Evolutionary conservation across 1,140 invertebrate species (phyloP).

Genomic region (Pygmarrhopalites habei): DNA sequence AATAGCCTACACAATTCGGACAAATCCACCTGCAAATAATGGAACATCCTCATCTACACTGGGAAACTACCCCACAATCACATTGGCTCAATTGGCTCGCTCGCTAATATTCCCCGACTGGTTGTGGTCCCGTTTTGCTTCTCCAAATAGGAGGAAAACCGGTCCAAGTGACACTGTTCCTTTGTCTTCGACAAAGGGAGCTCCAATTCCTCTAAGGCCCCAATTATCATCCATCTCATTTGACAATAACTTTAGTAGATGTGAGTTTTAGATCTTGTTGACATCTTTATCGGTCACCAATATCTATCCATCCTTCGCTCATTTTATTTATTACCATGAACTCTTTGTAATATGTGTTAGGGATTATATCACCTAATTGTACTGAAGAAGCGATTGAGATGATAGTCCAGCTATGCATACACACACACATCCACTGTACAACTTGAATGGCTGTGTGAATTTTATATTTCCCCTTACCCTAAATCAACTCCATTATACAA

Average conservation of each 20-base stretch:
- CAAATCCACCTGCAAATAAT: not conserved
- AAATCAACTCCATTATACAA: no score
- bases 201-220: conserved; percentile 5
- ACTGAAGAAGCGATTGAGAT: no score
- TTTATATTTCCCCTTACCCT: no score
- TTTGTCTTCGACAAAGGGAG: not conserved
- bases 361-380: not conserved
- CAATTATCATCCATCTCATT: conserved; percentile 32
- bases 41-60: not conserved
- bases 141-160: conserved; percentile 20
- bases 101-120: conserved; percentile 34
- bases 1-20: not conserved
- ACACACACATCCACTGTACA: not conserved
- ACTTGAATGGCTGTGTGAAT: no score
- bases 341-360: not conserved
- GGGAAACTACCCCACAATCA: conserved; percentile 22
- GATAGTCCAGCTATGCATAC: no score
- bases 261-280: conserved; percentile 17
- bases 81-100: conserved; percentile 26
- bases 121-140: conserved; percentile 26
- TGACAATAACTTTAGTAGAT: conserved; percentile 36
- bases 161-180: conserved; percentile 8
- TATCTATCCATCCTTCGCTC: not conserved
- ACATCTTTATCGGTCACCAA: not conserved
- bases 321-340: conserved; percentile 7